These are phyloP conservation scores for Dipodomys ordii DNA, from an alignment of 2,113 vertebrate species.

Conservation along the genomic window DNA sequence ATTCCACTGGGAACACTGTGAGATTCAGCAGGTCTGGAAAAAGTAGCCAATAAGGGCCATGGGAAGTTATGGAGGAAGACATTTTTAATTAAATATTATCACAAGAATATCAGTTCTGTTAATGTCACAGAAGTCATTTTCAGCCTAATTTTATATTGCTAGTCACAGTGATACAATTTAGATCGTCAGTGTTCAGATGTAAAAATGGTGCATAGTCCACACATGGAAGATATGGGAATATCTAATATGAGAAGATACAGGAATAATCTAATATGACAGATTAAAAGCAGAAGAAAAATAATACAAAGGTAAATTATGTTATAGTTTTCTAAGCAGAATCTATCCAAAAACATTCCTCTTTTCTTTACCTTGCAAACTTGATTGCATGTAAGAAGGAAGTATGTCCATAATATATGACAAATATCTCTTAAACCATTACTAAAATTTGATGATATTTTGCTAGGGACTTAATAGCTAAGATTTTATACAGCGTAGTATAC, in stretches of 20 bases:
- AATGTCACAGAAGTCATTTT: not conserved
- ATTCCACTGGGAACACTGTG: not conserved
- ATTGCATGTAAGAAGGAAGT: not conserved
- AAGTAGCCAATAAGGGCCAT: fast-evolving
- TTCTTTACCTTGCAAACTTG: not conserved
- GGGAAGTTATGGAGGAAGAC: fast-evolving
- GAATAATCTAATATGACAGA: not conserved
- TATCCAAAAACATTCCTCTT: fast-evolving
- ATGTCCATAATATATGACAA: not conserved
- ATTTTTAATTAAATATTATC: not conserved
- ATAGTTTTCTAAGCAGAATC: not conserved
- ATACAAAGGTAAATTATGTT: not conserved
- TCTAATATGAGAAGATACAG: not conserved
- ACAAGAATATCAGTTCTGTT: not conserved
- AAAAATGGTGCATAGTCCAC: not conserved
- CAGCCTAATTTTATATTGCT: not conserved
- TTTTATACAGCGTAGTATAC: not conserved
- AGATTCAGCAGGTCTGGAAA: not conserved
- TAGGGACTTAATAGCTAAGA: not conserved
- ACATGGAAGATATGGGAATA: too few relatives aligned
- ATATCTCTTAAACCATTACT: not conserved
- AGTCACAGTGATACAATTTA: not conserved
- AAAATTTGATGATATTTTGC: not conserved
- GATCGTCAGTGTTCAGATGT: not conserved
- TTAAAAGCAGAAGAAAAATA: constrained; percentile 2